A percentile compares a stretch with the other conserved stretches of the same genome.
Conservation (phyloP, 64 coral and sea anemone species). For the Montipora capricornis region DNA sequence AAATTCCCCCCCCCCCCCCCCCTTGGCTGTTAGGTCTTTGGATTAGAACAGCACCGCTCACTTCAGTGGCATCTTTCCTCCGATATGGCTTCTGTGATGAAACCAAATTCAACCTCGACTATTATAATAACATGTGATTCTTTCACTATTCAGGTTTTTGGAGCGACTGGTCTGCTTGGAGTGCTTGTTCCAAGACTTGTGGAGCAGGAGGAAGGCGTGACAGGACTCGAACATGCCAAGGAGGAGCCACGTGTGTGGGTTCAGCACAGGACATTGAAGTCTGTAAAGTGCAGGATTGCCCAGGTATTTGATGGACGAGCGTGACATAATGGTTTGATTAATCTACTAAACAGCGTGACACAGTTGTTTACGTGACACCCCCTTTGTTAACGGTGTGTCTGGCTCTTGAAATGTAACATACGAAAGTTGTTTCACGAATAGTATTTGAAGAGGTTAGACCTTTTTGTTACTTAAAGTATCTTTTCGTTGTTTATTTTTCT, state of each 20-base stretch:
- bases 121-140: neutral
- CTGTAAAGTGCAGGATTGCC: constrained; percentile 91
- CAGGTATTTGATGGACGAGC: constrained; percentile 53
- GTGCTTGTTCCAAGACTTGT: constrained; percentile 84
- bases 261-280: constrained; percentile 81
- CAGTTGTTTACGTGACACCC: neutral
- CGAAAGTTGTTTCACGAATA: too few species aligned
- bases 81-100: neutral
- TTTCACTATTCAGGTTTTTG: constrained; percentile 69
- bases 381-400: neutral
- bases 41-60: too few species aligned
- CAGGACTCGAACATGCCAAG: constrained; percentile 91
- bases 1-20: too few species aligned
- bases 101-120: neutral
- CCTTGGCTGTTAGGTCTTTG: too few species aligned
- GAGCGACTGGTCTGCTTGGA: constrained; percentile 97
- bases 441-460: too few species aligned
- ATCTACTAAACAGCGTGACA: neutral
- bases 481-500: neutral
- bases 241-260: constrained; percentile 85
- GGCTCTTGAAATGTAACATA: too few species aligned
- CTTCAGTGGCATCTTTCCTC: too few species aligned
- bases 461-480: too few species aligned
- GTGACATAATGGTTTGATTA: neutral
- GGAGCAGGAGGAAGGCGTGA: constrained; percentile 86